A percentile compares a stretch with the other conserved stretches of the same genome.
Conservation (phyloP, 2,888 invertebrate species). For the Drosophila kokeensis region DNA sequence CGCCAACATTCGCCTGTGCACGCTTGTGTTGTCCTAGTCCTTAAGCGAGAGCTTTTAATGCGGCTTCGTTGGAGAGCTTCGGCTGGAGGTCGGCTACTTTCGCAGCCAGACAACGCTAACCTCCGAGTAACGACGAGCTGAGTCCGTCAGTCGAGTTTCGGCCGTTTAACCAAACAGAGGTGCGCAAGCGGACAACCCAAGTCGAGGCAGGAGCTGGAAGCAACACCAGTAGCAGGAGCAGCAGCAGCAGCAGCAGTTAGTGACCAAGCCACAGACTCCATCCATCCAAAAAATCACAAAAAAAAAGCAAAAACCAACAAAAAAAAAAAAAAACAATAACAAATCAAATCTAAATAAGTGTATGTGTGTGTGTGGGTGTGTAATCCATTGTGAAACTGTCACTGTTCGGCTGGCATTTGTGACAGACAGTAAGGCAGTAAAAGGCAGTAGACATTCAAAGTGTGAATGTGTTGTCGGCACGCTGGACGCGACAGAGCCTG, state of each 20-base stretch:
- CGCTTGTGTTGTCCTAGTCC: conserved; percentile 76
- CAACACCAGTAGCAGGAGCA: conserved; percentile 26
- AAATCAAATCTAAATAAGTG: conserved; percentile 27
- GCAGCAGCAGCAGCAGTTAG: conserved; percentile 24
- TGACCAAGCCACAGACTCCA: conserved; percentile 38
- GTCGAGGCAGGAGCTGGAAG: conserved; percentile 30
- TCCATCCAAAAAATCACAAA: conserved; percentile 16
- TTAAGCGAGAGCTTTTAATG: conserved; percentile 62
- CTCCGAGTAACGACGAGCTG: conserved; percentile 18
- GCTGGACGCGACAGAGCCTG: conserved; percentile 15
- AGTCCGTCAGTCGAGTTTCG: conserved; percentile 82
- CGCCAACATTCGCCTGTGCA: conserved; percentile 42
- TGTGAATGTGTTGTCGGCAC: conserved; percentile 17
- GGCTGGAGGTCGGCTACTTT: conserved; percentile 42
- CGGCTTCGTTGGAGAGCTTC: conserved; percentile 35
- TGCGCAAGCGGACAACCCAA: conserved; percentile 70
- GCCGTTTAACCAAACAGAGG: conserved; percentile 81
- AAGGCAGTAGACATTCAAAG: conserved; percentile 13
- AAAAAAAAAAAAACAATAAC: conserved; percentile 19
- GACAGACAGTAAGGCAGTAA: conserved; percentile 33
- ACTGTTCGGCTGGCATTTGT: conserved; percentile 17
- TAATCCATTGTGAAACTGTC: conserved; percentile 28
- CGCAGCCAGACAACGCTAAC: conserved; percentile 27
- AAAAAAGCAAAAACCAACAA: not conserved
- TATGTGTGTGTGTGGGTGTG: conserved; percentile 11